phyloP scores from a whole-genome alignment of 2,113 vertebrate genomes.

The Brachirus orientalis region DNA sequence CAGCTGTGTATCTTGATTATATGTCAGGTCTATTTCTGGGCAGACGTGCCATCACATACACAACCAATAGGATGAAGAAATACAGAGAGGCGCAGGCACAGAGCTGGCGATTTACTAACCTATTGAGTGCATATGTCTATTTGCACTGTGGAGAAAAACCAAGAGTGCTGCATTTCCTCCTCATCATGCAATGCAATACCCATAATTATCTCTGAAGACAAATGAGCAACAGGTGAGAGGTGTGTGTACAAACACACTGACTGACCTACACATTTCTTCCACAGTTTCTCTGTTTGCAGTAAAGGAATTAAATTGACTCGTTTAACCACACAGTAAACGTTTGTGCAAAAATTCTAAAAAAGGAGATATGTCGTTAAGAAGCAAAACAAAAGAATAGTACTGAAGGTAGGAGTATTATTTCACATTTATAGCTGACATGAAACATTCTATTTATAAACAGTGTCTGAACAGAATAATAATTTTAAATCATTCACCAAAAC shows the following conservation, averaged over 20 bases:
- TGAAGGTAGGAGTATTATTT: too few species aligned
- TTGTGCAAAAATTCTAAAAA: too few species aligned
- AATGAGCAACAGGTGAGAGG: constrained; percentile 34
- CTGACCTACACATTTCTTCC: neutral
- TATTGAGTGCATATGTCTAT: constrained; percentile 15
- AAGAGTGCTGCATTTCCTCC: neutral
- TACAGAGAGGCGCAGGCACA: neutral
- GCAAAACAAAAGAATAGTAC: too few species aligned
- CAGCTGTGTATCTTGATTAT: neutral
- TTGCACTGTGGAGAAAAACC: constrained; percentile 17
- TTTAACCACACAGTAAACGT: neutral
- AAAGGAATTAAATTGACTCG: neutral
- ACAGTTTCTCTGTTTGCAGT: neutral
- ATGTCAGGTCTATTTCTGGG: constrained; percentile 6
- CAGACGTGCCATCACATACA: neutral
- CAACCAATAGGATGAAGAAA: neutral
- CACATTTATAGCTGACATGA: too few species aligned
- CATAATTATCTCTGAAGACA: constrained; percentile 27
- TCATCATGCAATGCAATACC: constrained; percentile 21
- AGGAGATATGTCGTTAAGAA: too few species aligned
- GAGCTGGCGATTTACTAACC: constrained; percentile 18
- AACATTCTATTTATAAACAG: too few species aligned
- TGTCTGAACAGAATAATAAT: too few species aligned
- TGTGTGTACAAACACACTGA: neutral
- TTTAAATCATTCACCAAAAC: too few species aligned